These are phyloP conservation scores for Lontra canadensis DNA, from an alignment of 2,113 vertebrate genomes.

Conservation along the genomic window DNA sequence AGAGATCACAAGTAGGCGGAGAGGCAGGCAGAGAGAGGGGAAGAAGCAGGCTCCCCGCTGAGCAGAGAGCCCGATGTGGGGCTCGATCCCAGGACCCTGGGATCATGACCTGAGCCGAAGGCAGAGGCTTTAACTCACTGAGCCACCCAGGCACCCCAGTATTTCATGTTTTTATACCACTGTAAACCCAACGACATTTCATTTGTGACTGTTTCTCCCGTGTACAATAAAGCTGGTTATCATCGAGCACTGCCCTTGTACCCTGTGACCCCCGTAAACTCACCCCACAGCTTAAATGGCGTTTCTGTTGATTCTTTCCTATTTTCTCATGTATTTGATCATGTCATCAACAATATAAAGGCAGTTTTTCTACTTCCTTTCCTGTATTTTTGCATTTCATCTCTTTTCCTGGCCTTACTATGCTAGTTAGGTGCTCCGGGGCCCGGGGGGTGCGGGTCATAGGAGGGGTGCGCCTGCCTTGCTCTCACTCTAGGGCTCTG, in stretches of 20 bases:
- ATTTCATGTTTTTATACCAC: neutral
- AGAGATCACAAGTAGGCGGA: no score
- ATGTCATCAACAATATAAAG: neutral
- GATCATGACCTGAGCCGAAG: no score
- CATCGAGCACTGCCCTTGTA: neutral
- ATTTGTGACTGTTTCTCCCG: neutral
- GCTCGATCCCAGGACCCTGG: no score
- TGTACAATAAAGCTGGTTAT: neutral
- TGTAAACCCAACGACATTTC: neutral
- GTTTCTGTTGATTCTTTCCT: neutral
- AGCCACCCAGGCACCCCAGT: no score
- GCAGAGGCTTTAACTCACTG: no score
- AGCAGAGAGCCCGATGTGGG: no score
- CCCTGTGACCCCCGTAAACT: neutral
- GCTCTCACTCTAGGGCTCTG: rapidly evolving
- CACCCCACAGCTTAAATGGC: neutral
- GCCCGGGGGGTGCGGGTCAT: rapidly evolving
- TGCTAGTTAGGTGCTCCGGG: neutral
- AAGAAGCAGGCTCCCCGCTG: no score
- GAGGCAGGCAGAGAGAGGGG: no score
- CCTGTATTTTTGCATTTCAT: neutral
- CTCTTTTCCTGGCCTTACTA: neutral
- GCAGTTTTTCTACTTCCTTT: neutral
- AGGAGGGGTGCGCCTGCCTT: no score
- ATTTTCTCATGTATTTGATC: neutral